Conservation (phyloP, 2,888 invertebrate species). For the Kuschelorhynchus macadamiae region DNA sequence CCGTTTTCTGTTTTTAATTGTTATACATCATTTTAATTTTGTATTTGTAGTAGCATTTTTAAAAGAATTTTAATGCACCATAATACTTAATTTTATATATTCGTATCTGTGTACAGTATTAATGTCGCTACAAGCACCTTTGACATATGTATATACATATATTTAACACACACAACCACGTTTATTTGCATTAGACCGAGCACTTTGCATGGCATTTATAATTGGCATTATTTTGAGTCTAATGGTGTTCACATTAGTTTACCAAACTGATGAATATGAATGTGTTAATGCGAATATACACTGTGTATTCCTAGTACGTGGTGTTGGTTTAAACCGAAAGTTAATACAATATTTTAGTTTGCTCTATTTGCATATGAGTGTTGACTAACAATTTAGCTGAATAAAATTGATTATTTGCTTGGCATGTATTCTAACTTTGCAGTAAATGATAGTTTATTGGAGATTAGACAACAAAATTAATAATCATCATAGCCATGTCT, state of each 20-base stretch:
- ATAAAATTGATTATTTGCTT: not conserved
- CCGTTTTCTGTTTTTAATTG: too few relatives aligned
- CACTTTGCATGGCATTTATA: constrained; percentile 43
- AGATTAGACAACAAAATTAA: too few relatives aligned
- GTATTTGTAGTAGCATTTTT: too few relatives aligned
- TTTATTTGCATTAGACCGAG: constrained; percentile 44
- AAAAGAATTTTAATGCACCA: too few relatives aligned
- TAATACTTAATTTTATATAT: too few relatives aligned
- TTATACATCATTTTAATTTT: too few relatives aligned
- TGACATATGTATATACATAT: constrained; percentile 39
- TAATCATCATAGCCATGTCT: too few relatives aligned
- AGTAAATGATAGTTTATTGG: too few relatives aligned
- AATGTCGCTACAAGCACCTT: constrained; percentile 30
- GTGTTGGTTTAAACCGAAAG: not conserved
- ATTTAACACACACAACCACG: constrained; percentile 37
- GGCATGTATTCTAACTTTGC: not conserved
- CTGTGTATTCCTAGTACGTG: constrained; percentile 3
- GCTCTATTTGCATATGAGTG: not conserved
- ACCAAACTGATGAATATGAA: constrained; percentile 49
- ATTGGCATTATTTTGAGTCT: constrained; percentile 48
- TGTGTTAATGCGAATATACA: constrained; percentile 30
- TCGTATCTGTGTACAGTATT: constrained; percentile 14
- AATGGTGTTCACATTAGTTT: constrained; percentile 48
- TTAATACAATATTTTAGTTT: not conserved
- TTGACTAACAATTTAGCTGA: too few relatives aligned